Percentiles rank a stretch among this genome's conserved stretches.
phyloP scores from a whole-genome alignment of 2,888 invertebrate genomes.

The Neoascia interrupta region DNA sequence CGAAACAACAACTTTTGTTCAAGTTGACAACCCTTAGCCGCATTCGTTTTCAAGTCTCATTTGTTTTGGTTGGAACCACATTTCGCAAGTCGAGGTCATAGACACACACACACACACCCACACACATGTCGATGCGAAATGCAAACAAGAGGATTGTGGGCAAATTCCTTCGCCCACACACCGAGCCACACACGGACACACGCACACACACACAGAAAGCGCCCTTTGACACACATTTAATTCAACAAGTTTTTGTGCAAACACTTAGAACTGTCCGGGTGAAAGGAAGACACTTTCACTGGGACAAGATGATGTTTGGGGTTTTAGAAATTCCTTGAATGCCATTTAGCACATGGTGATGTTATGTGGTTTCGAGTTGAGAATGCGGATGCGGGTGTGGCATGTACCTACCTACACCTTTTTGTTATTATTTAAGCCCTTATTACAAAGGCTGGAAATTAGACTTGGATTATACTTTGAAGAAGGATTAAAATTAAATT shows the following conservation, averaged over 20 bases:
- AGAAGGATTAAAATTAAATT: conserved; percentile 47
- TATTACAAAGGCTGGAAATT: conserved; percentile 57
- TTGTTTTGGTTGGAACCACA: conserved; percentile 37
- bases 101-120: neutral
- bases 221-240: conserved; percentile 50
- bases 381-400: neutral
- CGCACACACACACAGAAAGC: too few relatives aligned
- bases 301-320: conserved; percentile 52
- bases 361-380: conserved; percentile 59
- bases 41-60: neutral
- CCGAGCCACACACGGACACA: too few relatives aligned
- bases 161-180: conserved; percentile 8
- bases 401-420: conserved; percentile 28
- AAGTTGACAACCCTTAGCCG: neutral
- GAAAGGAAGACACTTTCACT: conserved; percentile 23
- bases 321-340: conserved; percentile 55
- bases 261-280: conserved; percentile 19
- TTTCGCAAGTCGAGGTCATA: conserved; percentile 36
- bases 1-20: neutral
- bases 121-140: conserved; percentile 22
- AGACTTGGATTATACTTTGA: conserved; percentile 47
- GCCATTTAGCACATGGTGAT: conserved; percentile 64
- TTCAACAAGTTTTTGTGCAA: conserved; percentile 61
- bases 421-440: conserved; percentile 63
- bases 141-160: conserved; percentile 52